Evolutionary conservation across 2,113 vertebrate species (phyloP), one percentile per base, ranked within the genome.

Genomic region (Synchiropus splendidus): DNA sequence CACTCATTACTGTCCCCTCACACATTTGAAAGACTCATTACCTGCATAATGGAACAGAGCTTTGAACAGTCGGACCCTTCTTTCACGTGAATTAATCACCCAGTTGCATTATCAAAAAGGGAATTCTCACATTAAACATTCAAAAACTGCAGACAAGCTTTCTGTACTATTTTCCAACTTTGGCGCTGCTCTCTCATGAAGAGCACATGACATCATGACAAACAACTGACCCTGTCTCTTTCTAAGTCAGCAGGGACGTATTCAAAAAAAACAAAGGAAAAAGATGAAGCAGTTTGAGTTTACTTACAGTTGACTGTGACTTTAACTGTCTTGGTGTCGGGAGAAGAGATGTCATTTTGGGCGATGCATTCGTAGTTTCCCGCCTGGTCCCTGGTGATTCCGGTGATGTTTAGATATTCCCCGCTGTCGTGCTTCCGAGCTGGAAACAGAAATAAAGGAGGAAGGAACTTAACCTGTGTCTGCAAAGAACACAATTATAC

Each of bases 261-360:
- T 2, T 11, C 16, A 10, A 33, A 16, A n/a, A 14, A 36, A 45
- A 40, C 18, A 10, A 31, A 46, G 16, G 36, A 38, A 42, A 59
- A 54, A 35, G 55, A 39, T 67, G 46, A 27, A 27, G 21, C 4
- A 27, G 21, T 8, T 27, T 27, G 4, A 42, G 64, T 51, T 35
- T 39, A 98, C 95, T 99, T 88, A 99, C 95, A 99, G 87, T 94
- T 94, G 6, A 99, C 95, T 79, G 89, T 89, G 75, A 99, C 71
- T 88, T 89, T 94, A 5, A 97, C 91, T 81, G 91, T 96, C 47
- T 36, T 92, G 83, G 90, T 91, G 2, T 98, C 94, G 2, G 93
- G 90, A 44, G 89, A 92, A 0, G 94, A 89, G 45, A 97, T 92
- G 9, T 98, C 92, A 1, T 99, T 99, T 53, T 92, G 84, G 0